A percentile compares a stretch with the other conserved stretches of the same genome.
phyloP scores from a whole-genome alignment of 2,797 vertebrate genomes.

The Merluccius polli region DNA sequence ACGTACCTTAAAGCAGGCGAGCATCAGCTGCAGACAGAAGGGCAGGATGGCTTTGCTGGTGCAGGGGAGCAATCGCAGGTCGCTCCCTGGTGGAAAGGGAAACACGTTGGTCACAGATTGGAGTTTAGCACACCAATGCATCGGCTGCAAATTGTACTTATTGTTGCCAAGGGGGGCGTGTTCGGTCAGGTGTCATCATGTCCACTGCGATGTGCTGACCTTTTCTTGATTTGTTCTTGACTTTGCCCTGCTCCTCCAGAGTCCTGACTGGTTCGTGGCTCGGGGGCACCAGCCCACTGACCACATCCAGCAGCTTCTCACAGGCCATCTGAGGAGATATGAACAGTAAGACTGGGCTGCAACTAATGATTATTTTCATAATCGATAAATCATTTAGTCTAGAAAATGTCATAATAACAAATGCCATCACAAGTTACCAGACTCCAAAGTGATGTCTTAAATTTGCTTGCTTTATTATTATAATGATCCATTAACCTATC shows the following conservation, averaged over 20 bases:
- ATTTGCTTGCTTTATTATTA: no score
- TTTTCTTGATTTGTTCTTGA: slow-evolving; percentile 85
- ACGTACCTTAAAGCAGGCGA: slow-evolving; percentile 96
- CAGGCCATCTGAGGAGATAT: slow-evolving; percentile 83
- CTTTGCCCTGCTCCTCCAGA: slow-evolving; percentile 79
- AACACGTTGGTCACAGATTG: background rate
- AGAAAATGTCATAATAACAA: no score
- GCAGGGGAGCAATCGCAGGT: slow-evolving; percentile 89
- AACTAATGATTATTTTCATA: no score
- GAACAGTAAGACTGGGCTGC: no score
- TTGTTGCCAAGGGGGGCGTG: background rate
- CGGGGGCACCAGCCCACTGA: slow-evolving; percentile 83
- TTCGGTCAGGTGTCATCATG: background rate
- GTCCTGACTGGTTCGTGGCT: slow-evolving; percentile 75
- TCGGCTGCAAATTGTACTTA: background rate
- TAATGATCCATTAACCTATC: no score
- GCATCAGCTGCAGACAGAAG: slow-evolving; percentile 91
- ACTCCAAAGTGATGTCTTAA: no score
- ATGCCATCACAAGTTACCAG: no score
- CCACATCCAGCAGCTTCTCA: slow-evolving; percentile 92
- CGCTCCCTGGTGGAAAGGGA: slow-evolving; percentile 75
- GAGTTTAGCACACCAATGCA: background rate
- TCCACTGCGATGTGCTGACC: slow-evolving; percentile 66
- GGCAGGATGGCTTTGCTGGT: slow-evolving; percentile 90
- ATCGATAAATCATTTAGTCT: no score